Conservation (phyloP, 2,797 vertebrate species). For the Calcarius lapponicus region DNA sequence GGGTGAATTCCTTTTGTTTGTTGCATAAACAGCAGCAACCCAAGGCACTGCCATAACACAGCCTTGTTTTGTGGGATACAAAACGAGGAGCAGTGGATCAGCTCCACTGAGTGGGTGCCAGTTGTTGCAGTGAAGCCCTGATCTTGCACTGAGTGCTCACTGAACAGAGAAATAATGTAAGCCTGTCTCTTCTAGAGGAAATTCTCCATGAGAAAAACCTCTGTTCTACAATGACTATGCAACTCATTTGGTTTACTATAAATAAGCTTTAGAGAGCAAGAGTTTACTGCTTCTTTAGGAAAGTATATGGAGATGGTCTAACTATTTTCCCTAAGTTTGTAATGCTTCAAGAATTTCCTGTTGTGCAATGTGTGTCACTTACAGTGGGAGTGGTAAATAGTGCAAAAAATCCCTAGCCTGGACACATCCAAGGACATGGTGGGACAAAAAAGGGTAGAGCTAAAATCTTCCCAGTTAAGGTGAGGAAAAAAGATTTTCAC, state of each 20-base stretch:
- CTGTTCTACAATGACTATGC: background rate
- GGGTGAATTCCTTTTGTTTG: background rate
- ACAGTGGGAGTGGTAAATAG: background rate
- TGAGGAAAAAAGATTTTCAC: background rate
- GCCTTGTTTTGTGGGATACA: background rate
- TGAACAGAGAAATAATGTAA: background rate
- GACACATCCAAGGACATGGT: background rate
- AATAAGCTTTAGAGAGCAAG: background rate
- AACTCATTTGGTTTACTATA: background rate
- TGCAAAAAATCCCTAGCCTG: background rate
- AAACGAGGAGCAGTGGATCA: background rate
- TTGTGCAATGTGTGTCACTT: background rate
- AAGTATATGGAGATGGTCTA: background rate
- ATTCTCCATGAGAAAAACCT: background rate
- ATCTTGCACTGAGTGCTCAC: background rate
- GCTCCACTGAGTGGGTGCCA: background rate
- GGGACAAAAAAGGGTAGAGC: background rate
- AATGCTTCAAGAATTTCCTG: slow-evolving; percentile 27
- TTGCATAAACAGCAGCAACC: slow-evolving; percentile 26
- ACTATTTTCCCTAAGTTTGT: background rate
- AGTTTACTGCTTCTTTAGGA: background rate
- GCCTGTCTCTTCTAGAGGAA: background rate
- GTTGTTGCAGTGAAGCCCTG: background rate
- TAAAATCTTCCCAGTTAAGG: background rate
- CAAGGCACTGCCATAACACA: background rate